These are phyloP conservation scores for Cephalopterus ornatus DNA, from an alignment of 2,113 vertebrate genomes.

Conservation along the genomic window DNA sequence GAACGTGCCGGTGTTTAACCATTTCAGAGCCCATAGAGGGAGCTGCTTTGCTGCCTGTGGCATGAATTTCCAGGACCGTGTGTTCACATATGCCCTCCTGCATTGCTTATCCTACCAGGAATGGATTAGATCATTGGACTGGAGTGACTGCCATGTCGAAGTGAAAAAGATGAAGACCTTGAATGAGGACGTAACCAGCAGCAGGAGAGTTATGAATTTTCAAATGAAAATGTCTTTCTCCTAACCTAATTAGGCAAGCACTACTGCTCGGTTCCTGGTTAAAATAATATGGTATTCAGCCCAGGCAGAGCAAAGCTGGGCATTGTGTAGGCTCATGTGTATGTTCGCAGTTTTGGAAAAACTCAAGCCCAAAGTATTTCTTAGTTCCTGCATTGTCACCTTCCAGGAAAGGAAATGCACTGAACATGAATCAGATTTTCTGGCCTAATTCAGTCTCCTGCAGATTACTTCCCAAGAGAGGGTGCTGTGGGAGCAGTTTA, in stretches of 20 bases:
- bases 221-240: neutral
- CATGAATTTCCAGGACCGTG: neutral
- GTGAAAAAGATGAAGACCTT: neutral
- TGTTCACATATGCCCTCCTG: neutral
- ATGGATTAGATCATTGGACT: neutral
- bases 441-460: neutral
- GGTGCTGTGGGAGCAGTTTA: neutral
- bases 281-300: neutral
- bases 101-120: accelerated
- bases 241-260: neutral
- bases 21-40: neutral
- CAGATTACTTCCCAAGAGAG: neutral
- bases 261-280: neutral
- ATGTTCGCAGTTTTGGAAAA: neutral
- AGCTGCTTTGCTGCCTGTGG: conserved; percentile 27
- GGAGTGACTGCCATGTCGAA: neutral
- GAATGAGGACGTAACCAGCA: neutral
- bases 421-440: neutral
- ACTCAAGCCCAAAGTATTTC: neutral
- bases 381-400: neutral
- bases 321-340: neutral
- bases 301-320: neutral
- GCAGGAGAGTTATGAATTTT: neutral
- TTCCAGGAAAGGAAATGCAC: neutral
- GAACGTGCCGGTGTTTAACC: neutral